A percentile compares a stretch with the other conserved stretches of the same genome.
These are phyloP conservation scores for Falco concolor DNA, from an alignment of 2,797 vertebrate species.

Conservation along the genomic window DNA sequence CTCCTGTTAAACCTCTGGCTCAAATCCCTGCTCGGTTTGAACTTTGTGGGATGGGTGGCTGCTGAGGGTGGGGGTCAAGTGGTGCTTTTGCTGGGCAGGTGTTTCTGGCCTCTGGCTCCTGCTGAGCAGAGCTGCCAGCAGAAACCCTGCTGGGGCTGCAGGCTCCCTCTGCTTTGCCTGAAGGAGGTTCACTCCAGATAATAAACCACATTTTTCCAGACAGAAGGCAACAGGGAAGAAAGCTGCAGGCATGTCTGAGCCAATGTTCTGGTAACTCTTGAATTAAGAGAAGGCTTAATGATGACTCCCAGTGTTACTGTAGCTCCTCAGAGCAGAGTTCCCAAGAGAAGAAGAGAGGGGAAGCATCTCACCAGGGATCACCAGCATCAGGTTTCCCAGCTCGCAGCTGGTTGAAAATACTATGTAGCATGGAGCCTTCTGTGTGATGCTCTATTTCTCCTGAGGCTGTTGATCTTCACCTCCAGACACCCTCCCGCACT, in stretches of 20 bases:
- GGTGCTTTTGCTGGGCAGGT: not conserved
- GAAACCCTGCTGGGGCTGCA: not conserved
- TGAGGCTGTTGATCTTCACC: not conserved
- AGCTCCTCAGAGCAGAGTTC: not conserved
- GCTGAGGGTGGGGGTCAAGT: rapidly evolving
- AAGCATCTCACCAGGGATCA: not conserved
- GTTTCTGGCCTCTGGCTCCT: not conserved
- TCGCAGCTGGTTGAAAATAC: not conserved
- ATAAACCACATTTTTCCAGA: not conserved
- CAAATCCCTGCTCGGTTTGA: not conserved
- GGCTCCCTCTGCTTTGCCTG: not conserved
- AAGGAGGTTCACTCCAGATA: not conserved
- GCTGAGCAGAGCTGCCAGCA: not conserved
- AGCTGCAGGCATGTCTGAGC: not conserved
- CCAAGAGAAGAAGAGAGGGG: not conserved
- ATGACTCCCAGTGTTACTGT: not conserved
- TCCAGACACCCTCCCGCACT: no score
- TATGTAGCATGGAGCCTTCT: not conserved
- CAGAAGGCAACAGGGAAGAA: not conserved
- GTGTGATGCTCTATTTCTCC: not conserved
- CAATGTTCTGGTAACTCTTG: not conserved
- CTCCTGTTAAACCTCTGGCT: not conserved
- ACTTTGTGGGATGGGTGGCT: not conserved
- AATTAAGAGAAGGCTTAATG: not conserved
- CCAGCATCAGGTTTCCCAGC: not conserved